Percentiles rank a stretch among this genome's conserved stretches.
Conservation (phyloP, 2,888 invertebrate genomes). For the Tromatobia lineatoria region DNA sequence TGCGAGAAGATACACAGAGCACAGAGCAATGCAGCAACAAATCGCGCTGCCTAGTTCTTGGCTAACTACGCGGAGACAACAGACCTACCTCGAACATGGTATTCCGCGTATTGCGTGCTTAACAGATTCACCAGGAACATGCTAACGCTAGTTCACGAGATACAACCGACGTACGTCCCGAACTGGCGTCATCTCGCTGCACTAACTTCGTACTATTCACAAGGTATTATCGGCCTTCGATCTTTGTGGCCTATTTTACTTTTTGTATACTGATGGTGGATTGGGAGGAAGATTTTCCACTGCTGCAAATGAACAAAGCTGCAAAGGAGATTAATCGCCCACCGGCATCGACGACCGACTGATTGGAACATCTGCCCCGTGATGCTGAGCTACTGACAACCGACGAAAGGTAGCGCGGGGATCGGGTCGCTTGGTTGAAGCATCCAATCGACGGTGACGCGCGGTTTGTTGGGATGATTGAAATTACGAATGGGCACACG, state of each 20-base stretch:
- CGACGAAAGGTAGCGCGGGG: background rate
- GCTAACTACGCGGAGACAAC: conserved; percentile 12
- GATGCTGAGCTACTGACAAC: background rate
- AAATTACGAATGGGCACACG: background rate
- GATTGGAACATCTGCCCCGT: background rate
- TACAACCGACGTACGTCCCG: conserved; percentile 35
- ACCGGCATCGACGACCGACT: conserved; percentile 36
- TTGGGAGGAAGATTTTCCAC: conserved; percentile 1
- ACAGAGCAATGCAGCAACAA: background rate
- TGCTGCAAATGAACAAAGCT: conserved; percentile 23
- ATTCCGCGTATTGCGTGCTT: conserved; percentile 67
- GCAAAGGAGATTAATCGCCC: background rate
- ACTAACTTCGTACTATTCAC: conserved; percentile 59
- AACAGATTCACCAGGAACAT: conserved; percentile 66
- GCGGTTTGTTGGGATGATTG: conserved; percentile 3
- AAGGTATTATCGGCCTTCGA: conserved; percentile 56
- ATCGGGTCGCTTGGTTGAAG: background rate
- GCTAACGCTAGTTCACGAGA: conserved; percentile 57
- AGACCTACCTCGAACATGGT: conserved; percentile 69
- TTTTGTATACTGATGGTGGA: background rate
- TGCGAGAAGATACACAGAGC: background rate
- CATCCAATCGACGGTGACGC: background rate
- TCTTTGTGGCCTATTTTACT: conserved; percentile 22
- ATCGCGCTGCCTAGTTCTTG: conserved; percentile 7
- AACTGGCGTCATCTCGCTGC: conserved; percentile 67